A percentile compares a stretch with the other conserved stretches of the same genome.
phyloP scores from a whole-genome alignment of 2,797 vertebrate species.

The Capromys pilorides region DNA sequence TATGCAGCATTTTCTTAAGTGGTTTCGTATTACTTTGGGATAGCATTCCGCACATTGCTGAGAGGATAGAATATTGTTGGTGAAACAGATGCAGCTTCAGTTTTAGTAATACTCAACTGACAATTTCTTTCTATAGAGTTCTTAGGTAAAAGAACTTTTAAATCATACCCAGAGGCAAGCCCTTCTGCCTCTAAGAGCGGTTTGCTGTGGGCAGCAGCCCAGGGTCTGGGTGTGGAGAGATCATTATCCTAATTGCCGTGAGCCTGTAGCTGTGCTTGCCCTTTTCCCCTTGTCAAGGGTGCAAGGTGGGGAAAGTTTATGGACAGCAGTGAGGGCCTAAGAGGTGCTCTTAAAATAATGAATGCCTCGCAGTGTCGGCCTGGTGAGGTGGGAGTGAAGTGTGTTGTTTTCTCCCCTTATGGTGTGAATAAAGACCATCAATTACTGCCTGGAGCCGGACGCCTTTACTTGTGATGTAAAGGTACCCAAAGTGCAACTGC shows the following conservation, averaged over 20 bases:
- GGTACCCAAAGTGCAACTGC: neutral
- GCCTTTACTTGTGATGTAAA: constrained; percentile 34
- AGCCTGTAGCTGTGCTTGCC: neutral
- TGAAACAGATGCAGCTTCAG: constrained; percentile 63
- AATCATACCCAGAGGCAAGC: neutral
- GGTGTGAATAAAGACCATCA: constrained; percentile 55
- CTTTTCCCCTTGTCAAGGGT: constrained; percentile 46
- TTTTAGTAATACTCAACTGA: constrained; percentile 61
- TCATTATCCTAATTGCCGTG: constrained; percentile 39
- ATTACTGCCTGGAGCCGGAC: constrained; percentile 52
- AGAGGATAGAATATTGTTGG: constrained; percentile 66
- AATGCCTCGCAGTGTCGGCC: constrained; percentile 63
- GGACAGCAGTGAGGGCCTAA: neutral
- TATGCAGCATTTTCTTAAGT: constrained; percentile 78
- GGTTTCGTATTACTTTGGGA: constrained; percentile 78
- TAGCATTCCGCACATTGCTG: constrained; percentile 71
- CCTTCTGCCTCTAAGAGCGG: neutral
- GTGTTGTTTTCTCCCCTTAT: constrained; percentile 65
- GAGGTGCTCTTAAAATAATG: constrained; percentile 67
- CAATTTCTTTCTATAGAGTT: constrained; percentile 60
- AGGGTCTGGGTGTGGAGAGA: neutral
- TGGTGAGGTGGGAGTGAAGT: constrained; percentile 57
- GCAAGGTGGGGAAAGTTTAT: constrained; percentile 63
- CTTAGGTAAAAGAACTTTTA: constrained; percentile 20
- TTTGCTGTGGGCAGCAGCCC: neutral